Percentiles rank a stretch among this genome's conserved stretches.
Evolutionary conservation across 2,113 vertebrate species (phyloP).

Genomic region (Pedionomus torquatus): DNA sequence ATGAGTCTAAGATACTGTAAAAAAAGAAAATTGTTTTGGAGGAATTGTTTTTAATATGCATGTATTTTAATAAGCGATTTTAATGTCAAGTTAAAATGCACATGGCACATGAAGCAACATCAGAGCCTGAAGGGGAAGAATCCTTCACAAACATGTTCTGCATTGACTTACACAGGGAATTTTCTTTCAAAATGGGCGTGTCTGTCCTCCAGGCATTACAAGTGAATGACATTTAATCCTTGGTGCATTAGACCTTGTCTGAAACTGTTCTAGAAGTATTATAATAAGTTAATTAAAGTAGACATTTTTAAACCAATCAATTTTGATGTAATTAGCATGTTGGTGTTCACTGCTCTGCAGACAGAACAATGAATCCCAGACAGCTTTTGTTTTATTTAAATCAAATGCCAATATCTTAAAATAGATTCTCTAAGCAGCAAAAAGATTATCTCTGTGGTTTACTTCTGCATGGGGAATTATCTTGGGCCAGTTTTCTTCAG

Average conservation of each 20-base stretch:
- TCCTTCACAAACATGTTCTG: background rate
- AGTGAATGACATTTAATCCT: constrained; percentile 45
- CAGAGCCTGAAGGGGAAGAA: background rate
- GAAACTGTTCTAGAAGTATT: constrained; percentile 32
- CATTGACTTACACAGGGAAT: background rate
- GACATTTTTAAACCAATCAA: constrained; percentile 56
- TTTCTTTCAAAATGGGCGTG: background rate
- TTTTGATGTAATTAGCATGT: constrained; percentile 60
- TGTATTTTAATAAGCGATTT: background rate
- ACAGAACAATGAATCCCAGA: constrained; percentile 28
- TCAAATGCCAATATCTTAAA: constrained; percentile 7
- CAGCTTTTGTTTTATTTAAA: constrained; percentile 40
- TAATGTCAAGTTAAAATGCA: background rate
- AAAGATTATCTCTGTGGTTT: background rate
- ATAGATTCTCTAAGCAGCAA: background rate
- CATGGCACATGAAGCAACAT: background rate
- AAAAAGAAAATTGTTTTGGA: background rate
- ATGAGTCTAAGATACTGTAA: background rate
- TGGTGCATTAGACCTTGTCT: constrained; percentile 41
- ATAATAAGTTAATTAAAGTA: constrained; percentile 55
- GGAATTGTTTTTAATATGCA: background rate
- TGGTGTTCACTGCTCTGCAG: constrained; percentile 33
- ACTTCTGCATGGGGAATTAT: background rate
- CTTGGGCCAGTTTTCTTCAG: background rate
- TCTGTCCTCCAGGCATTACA: background rate